Conservation (phyloP, 2,888 invertebrate species). For the Trachelus stipa region DNA sequence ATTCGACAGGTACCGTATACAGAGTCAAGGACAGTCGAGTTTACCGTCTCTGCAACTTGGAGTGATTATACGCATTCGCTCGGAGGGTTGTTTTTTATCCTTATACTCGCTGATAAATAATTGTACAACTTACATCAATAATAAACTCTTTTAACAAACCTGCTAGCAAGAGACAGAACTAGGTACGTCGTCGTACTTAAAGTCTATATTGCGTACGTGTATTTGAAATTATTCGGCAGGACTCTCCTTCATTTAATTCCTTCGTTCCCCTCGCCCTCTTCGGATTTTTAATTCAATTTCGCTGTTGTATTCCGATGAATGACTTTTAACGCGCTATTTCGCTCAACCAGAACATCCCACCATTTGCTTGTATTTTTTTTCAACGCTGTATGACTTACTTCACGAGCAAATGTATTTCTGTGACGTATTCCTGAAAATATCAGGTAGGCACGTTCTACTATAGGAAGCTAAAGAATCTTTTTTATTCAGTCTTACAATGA, state of each 20-base stretch:
- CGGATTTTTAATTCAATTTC: not conserved
- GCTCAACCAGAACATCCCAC: too few species aligned
- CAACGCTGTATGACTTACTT: not conserved
- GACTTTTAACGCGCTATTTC: not conserved
- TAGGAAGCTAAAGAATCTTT: not conserved
- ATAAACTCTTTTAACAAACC: constrained; percentile 33
- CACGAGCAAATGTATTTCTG: not conserved
- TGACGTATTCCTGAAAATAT: not conserved
- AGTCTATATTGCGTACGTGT: constrained; percentile 5
- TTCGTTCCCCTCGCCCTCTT: too few species aligned
- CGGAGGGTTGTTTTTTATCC: not conserved
- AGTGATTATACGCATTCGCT: not conserved
- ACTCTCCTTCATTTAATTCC: not conserved
- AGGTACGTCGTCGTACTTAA: constrained; percentile 28
- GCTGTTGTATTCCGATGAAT: too few species aligned
- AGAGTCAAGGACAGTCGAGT: not conserved
- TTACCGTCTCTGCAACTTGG: not conserved
- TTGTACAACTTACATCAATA: constrained; percentile 24
- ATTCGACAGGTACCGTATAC: not conserved
- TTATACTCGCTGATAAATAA: constrained; percentile 18
- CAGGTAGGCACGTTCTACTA: not conserved
- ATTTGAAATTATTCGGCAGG: constrained; percentile 18
- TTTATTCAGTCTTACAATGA: not conserved
- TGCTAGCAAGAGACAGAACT: constrained; percentile 33
- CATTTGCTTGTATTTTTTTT: too few species aligned